phyloP scores from a whole-genome alignment of 1,140 invertebrate genomes.

The Hydropsyche tenuis region DNA sequence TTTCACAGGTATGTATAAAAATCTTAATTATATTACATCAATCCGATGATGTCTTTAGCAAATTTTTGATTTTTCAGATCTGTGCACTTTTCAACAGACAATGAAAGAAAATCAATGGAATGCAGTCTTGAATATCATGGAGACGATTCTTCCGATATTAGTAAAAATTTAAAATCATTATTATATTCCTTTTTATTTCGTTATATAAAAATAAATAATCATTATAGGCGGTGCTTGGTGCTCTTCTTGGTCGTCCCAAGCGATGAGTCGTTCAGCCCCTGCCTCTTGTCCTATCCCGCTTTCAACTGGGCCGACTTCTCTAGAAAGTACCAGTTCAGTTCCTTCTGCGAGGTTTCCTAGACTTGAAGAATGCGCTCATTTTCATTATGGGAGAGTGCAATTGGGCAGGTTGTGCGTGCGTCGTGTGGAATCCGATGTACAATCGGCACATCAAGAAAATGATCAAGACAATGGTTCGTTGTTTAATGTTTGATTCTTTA shows the following conservation, averaged over 20 bases:
- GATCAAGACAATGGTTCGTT: conserved; percentile 39
- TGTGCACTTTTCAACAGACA: conserved; percentile 61
- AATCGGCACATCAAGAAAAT: neutral
- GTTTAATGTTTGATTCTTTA: too few relatives aligned
- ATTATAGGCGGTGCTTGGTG: conserved; percentile 29
- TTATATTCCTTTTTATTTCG: neutral
- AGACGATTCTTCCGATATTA: conserved; percentile 42
- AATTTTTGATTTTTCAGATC: conserved; percentile 53
- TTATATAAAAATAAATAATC: too few relatives aligned
- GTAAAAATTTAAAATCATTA: conserved; percentile 16
- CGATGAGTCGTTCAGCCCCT: conserved; percentile 57
- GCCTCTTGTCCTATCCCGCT: conserved; percentile 12
- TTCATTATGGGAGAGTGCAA: conserved; percentile 95
- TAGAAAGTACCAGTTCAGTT: conserved; percentile 52
- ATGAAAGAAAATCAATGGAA: conserved; percentile 52
- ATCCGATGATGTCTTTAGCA: neutral
- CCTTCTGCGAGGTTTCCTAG: conserved; percentile 78
- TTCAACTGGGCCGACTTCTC: conserved; percentile 25
- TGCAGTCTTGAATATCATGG: conserved; percentile 47
- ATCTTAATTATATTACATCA: conserved; percentile 15
- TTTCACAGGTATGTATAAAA: conserved; percentile 55
- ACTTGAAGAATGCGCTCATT: conserved; percentile 97
- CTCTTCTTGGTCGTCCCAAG: conserved; percentile 42
- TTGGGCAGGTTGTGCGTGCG: conserved; percentile 74
- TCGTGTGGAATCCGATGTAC: conserved; percentile 51